phyloP scores from a whole-genome alignment of 2,797 vertebrate species.

The Acestrorhynchus altus region DNA sequence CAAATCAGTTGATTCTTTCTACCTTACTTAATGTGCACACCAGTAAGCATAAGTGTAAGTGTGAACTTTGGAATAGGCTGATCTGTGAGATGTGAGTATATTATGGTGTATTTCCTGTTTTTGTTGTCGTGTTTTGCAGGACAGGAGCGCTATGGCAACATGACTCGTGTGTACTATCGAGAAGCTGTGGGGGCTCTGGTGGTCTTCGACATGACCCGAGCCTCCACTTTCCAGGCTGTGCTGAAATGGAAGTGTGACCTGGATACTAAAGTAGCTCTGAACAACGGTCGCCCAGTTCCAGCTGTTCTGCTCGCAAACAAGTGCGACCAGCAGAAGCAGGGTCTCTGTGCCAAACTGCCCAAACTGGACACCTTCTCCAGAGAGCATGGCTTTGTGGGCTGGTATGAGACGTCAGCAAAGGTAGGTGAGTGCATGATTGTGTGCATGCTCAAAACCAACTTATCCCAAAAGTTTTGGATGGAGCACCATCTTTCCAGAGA shows the following conservation, averaged over 20 bases:
- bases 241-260: conserved; percentile 85
- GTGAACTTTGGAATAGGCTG: too few relatives aligned
- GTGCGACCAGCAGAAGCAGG: conserved; percentile 75
- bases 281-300: conserved; percentile 78
- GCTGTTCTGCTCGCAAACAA: conserved; percentile 82
- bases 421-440: conserved; percentile 64
- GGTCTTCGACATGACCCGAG: conserved; percentile 82
- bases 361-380: conserved; percentile 78
- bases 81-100: too few relatives aligned
- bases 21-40: too few relatives aligned
- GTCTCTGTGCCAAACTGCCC: conserved; percentile 75
- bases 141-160: conserved; percentile 85
- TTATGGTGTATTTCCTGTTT: too few relatives aligned
- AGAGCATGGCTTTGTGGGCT: conserved; percentile 79
- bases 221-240: conserved; percentile 82
- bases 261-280: conserved; percentile 80
- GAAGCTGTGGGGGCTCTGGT: conserved; percentile 83
- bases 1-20: too few relatives aligned
- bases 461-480: too few relatives aligned
- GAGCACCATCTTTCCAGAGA: too few relatives aligned
- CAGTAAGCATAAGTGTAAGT: too few relatives aligned
- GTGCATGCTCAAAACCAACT: too few relatives aligned
- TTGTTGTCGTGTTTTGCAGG: conserved; percentile 67
- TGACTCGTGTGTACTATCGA: conserved; percentile 85
- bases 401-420: conserved; percentile 83